These are phyloP conservation scores for Stratiomys singularior DNA, from an alignment of 2,888 invertebrate species.

Conservation along the genomic window DNA sequence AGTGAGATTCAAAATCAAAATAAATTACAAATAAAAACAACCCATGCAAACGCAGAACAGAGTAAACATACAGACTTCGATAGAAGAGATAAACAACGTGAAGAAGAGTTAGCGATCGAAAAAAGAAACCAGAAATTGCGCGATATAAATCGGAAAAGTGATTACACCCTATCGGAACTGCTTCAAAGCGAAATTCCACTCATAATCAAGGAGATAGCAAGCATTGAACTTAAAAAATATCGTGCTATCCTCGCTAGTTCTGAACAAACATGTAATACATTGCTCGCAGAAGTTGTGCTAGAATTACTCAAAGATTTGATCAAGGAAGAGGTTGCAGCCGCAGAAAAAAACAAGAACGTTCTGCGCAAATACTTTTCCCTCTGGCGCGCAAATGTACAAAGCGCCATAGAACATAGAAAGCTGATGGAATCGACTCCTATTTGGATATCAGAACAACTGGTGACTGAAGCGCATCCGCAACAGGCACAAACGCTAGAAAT, in stretches of 20 bases:
- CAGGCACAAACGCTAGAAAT: conserved; percentile 66
- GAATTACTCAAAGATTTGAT: conserved; percentile 61
- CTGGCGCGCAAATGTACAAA: conserved; percentile 66
- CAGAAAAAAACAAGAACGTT: conserved; percentile 62
- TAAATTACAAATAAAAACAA: too few species aligned
- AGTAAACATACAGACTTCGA: not conserved
- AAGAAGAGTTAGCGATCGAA: conserved; percentile 49
- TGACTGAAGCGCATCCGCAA: conserved; percentile 60
- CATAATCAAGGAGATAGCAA: conserved; percentile 52
- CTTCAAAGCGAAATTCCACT: conserved; percentile 13
- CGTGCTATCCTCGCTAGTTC: not conserved
- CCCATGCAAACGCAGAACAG: not conserved
- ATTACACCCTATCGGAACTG: conserved; percentile 41
- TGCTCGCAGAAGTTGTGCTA: conserved; percentile 55
- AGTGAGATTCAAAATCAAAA: too few species aligned
- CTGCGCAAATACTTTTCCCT: conserved; percentile 63
- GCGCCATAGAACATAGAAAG: conserved; percentile 66
- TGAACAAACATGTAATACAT: not conserved
- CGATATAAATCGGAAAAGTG: conserved; percentile 48
- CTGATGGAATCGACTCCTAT: conserved; percentile 69
- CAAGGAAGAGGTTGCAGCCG: conserved; percentile 59
- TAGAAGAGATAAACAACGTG: not conserved
- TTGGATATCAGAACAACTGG: conserved; percentile 66
- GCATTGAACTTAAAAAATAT: conserved; percentile 11
- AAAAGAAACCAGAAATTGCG: conserved; percentile 47